A percentile compares a stretch with the other conserved stretches of the same genome.
Evolutionary conservation across 2,888 invertebrate species (phyloP).

Genomic region (Limnephilus rhombicus): DNA sequence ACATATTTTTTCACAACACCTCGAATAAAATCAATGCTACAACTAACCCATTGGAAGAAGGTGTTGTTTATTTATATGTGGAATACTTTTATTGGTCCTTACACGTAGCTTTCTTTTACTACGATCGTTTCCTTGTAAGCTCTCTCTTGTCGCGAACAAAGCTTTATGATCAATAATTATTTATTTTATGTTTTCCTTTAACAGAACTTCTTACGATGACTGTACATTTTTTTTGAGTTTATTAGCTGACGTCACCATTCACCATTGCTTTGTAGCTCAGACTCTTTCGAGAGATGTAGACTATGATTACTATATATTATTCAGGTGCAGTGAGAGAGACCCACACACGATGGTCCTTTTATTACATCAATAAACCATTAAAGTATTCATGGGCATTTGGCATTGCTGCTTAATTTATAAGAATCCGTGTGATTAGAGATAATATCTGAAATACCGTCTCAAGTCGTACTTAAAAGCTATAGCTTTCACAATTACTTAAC

Average conservation of each 20-base stretch:
- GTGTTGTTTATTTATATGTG: background rate
- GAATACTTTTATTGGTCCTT: background rate
- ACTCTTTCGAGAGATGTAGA: too few relatives aligned
- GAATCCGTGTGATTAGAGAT: background rate
- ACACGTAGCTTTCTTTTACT: background rate
- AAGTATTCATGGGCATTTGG: background rate
- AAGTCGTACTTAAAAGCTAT: background rate
- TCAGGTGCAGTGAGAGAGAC: too few relatives aligned
- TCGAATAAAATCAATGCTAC: conserved; percentile 23
- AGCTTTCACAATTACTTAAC: background rate
- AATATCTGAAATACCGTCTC: background rate
- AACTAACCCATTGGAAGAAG: conserved; percentile 7
- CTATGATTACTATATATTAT: too few relatives aligned
- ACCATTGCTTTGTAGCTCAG: too few relatives aligned
- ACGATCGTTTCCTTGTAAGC: background rate
- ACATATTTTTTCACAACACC: conserved; percentile 56
- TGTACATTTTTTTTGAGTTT: background rate
- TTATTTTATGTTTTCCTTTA: background rate
- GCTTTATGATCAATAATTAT: background rate
- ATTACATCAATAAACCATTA: too few relatives aligned
- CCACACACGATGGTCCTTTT: too few relatives aligned
- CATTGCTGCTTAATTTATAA: background rate
- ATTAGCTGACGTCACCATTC: too few relatives aligned
- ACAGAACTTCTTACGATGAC: background rate
- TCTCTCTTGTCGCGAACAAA: background rate